Percentiles rank a stretch among this genome's conserved stretches.
Evolutionary conservation across 2,888 invertebrate species (phyloP).

Genomic region (Hybos culiciformis): DNA sequence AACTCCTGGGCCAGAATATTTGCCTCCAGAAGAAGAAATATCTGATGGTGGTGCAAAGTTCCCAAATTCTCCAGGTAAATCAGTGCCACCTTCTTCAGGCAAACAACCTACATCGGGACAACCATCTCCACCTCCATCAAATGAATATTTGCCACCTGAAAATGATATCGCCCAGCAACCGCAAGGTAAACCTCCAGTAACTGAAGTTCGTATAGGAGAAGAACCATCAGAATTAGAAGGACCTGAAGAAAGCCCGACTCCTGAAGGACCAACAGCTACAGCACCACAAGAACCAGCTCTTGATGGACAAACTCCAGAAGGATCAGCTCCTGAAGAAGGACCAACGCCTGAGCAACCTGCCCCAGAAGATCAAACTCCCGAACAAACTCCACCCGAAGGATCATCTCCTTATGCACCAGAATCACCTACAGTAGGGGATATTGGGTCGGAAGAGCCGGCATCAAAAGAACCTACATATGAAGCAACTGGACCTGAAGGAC

Average conservation of each 20-base stretch:
- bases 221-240: conserved; percentile 13
- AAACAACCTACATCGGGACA: conserved; percentile 9
- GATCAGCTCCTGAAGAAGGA: background rate
- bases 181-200: conserved; percentile 6
- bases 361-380: background rate
- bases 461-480: too few species aligned
- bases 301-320: background rate
- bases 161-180: background rate
- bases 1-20: background rate
- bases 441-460: too few species aligned
- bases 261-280: background rate
- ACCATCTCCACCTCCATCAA: conserved; percentile 1
- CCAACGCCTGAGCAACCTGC: background rate
- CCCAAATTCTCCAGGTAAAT: too few species aligned
- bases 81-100: conserved; percentile 8
- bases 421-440: background rate
- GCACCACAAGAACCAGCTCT: background rate
- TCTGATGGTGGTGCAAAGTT: background rate
- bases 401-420: background rate
- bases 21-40: background rate
- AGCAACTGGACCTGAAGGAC: too few species aligned
- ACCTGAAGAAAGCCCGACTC: conserved; percentile 6
- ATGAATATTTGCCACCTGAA: background rate
- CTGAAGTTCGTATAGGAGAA: conserved; percentile 13
- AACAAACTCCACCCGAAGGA: background rate